Evolutionary conservation across 2,113 vertebrate genomes (phyloP), one percentile per base, ranked within the genome.

Genomic region (Montifringilla adamsi): DNA sequence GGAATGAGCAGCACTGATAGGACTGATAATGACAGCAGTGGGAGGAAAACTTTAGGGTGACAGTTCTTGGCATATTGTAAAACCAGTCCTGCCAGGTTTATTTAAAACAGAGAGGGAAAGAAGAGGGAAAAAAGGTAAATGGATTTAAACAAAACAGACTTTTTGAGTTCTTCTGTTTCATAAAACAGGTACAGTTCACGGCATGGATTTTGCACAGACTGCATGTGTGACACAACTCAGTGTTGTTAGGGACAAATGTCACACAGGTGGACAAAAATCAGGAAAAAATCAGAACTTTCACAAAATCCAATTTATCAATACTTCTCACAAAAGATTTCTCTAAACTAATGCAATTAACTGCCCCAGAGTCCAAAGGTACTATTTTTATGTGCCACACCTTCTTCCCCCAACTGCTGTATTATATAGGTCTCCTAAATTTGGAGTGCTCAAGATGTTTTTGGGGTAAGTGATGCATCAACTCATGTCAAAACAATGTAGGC

Each of bases 371-470:
- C 44, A 69, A 76, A 93, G 43, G 68, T 68, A 55, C 39, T 88
- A 27, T 89, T 85, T 94, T 90, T 86, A 67, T 6, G 9, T 18
- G 41, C 70, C 6, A 3, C n/a, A 50, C 41, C 83, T 72, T 81
- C 89, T 72, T 81, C 31, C 53, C 49, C 46, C 33, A 69, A 14
- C 47, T n/a, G 37, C 49, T 63, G 4, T 55, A 63, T 74, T 89
- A 80, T 47, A 43, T 17, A 93, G 85, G 52, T 78, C 79, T 96
- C 85, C 94, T 86, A 90, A 96, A 95, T 94, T 28, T 68, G 83
- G 83, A 77, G 79, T 19, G 59, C 79, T 95, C 43, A 28, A 91
- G 89, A 73, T 18, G 6, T 50, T 94, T 92, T 80, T 75, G 84
- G 76, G 90, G 53, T 89, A 85, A 90, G 64, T 10, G 59, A 84